Evolutionary conservation across 2,888 invertebrate species (phyloP), one percentile per base, ranked within the genome.

Genomic region (Drosophila rellima): DNA sequence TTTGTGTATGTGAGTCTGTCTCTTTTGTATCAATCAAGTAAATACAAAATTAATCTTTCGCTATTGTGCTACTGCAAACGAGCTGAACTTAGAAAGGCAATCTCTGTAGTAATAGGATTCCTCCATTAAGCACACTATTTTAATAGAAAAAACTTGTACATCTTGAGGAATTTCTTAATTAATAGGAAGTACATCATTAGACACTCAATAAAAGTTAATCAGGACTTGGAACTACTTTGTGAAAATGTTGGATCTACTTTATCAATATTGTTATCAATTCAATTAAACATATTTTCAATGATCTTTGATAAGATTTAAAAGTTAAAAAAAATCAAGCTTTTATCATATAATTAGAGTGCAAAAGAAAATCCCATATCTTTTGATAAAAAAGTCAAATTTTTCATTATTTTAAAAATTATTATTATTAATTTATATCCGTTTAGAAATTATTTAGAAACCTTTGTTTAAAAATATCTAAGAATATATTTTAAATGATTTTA

Each of bases 31-130:
- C 29, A 31, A 50, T 50, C 26, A 37, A 29, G 10, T 50, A 42
- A 4, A 15, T n/a, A 44, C 8, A 33, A 42, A 33, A 11, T 18
- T 37, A 23, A 66, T 45, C 11, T 23, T 23, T 26, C 6, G 0
- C 8, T 3, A 40, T 20, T 2, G 17, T 31, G 37, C 42, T 18
- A 23, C 51, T 71, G 62, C 68, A 69, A 76, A 67, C 74, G 74
- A 72, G 67, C 56, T 68, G 65, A 39, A 51, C 39, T 15, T n/a
- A 47, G 18, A 40, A 78, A 50, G 79, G 82, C 85, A 82, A 82
- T 82, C 82, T 87, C 82, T 84, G 82, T 67, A 68, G 40, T 70
- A 66, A 18, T 66, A 61, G n/a, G 15, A 37, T 64, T 18, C 45
- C 23, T 57, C 13, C 5, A 44, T 31, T 17, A 18, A 31, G 3